Percentiles rank a stretch among this genome's conserved stretches.
phyloP scores from a whole-genome alignment of 2,797 vertebrate genomes.

The Oryzias dopingdopingensis region DNA sequence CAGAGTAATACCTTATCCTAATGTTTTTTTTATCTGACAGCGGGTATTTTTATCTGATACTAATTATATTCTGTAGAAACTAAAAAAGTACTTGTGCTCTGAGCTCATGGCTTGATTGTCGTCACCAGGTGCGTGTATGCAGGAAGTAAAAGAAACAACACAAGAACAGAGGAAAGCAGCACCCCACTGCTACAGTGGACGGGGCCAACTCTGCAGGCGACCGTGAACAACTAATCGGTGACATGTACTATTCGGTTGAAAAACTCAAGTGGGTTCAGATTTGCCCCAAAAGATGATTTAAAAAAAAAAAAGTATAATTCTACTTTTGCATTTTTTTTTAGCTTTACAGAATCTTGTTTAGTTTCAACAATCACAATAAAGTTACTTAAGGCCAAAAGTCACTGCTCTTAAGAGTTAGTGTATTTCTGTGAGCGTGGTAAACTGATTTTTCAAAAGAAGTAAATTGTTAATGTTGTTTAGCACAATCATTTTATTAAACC shows the following conservation, averaged over 20 bases:
- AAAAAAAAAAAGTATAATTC: too few species aligned
- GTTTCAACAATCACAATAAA: too few species aligned
- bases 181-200: conserved; percentile 26
- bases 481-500: too few species aligned
- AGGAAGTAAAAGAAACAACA: conserved; percentile 45
- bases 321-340: too few species aligned
- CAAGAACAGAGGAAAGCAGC: conserved; percentile 25
- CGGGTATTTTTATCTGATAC: too few species aligned
- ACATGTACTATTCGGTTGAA: conserved; percentile 17
- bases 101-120: conserved; percentile 16
- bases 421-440: too few species aligned
- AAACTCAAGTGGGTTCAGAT: background rate
- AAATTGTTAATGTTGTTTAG: too few species aligned
- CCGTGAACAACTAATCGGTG: conserved; percentile 42
- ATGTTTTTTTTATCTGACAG: conserved; percentile 7
- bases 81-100: conserved; percentile 13
- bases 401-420: too few species aligned
- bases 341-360: too few species aligned
- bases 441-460: too few species aligned
- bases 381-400: too few species aligned
- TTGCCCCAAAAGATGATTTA: background rate
- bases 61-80: conserved; percentile 1
- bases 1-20: conserved; percentile 5
- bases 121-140: conserved; percentile 40
- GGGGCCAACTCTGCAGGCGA: conserved; percentile 34